These are phyloP conservation scores for Nerophis lumbriciformis DNA, from an alignment of 2,113 vertebrate genomes.

Conservation along the genomic window DNA sequence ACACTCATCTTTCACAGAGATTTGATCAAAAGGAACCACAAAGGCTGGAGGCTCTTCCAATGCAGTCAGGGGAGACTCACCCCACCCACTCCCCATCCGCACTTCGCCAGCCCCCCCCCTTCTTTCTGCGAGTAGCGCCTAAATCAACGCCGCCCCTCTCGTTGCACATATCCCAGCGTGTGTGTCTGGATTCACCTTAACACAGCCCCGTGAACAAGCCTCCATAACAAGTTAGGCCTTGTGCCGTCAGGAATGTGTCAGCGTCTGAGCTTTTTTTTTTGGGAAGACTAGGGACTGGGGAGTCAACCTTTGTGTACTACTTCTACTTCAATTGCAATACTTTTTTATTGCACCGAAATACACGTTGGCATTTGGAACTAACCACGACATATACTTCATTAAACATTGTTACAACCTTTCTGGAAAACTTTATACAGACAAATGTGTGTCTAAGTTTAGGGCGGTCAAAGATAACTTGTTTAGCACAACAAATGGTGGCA, in stretches of 20 bases:
- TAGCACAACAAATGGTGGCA: too few species aligned
- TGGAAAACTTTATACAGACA: neutral
- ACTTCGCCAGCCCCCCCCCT: conserved; percentile 14
- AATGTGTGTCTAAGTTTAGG: conserved; percentile 31
- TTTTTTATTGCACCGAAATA: neutral
- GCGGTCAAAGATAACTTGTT: too few species aligned
- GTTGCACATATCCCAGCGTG: conserved; percentile 53
- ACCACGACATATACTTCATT: too few species aligned
- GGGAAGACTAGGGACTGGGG: conserved; percentile 24
- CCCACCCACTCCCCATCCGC: neutral
- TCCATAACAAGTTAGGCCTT: conserved; percentile 74
- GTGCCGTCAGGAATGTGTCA: conserved; percentile 69
- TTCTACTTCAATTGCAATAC: neutral
- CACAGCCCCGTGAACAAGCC: conserved; percentile 60
- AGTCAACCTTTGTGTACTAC: neutral
- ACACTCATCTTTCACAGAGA: conserved; percentile 94
- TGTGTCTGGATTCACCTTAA: conserved; percentile 59
- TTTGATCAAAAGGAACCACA: conserved; percentile 91
- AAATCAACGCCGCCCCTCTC: conserved; percentile 81
- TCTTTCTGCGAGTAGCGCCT: conserved; percentile 75
- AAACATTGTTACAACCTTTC: too few species aligned
- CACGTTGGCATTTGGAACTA: too few species aligned
- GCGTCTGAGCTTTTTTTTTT: conserved; percentile 43
- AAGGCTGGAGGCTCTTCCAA: conserved; percentile 80
- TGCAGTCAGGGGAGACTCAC: conserved; percentile 78